Evolutionary conservation across 2,113 vertebrate genomes (phyloP).

Genomic region (Naja naja): DNA sequence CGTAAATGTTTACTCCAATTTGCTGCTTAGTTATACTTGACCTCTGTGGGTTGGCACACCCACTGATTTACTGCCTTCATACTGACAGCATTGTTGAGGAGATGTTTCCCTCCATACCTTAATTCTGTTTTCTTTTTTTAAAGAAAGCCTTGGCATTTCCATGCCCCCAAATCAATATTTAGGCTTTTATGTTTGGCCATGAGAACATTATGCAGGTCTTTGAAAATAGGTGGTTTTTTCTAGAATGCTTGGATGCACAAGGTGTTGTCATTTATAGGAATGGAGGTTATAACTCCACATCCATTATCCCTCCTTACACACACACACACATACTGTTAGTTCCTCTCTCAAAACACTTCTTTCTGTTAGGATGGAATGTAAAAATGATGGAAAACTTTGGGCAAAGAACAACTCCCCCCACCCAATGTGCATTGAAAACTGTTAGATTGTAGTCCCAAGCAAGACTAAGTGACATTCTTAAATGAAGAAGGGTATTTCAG

Average conservation of each 20-base stretch:
- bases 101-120: slow-evolving; percentile 30
- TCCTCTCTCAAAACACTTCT: slow-evolving; percentile 43
- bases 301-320: neutral
- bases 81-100: slow-evolving; percentile 59
- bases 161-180: slow-evolving; percentile 44
- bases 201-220: slow-evolving; percentile 12
- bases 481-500: neutral
- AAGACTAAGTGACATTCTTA: neutral
- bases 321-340: slow-evolving; percentile 14
- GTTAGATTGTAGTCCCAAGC: neutral
- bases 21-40: slow-evolving; percentile 82
- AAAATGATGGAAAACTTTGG: slow-evolving; percentile 20
- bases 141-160: slow-evolving; percentile 25
- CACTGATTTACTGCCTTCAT: slow-evolving; percentile 66
- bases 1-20: slow-evolving; percentile 91
- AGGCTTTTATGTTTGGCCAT: slow-evolving; percentile 26
- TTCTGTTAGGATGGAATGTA: slow-evolving; percentile 38
- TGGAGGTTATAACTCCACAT: slow-evolving; percentile 30
- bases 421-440: neutral
- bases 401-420: neutral
- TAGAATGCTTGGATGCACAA: slow-evolving; percentile 12
- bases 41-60: slow-evolving; percentile 86
- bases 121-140: neutral
- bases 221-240: slow-evolving; percentile 11
- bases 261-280: neutral